Base-by-base conservation (phyloP, 2,888 invertebrate genomes). In the Epistrophella euchroma region DNA sequence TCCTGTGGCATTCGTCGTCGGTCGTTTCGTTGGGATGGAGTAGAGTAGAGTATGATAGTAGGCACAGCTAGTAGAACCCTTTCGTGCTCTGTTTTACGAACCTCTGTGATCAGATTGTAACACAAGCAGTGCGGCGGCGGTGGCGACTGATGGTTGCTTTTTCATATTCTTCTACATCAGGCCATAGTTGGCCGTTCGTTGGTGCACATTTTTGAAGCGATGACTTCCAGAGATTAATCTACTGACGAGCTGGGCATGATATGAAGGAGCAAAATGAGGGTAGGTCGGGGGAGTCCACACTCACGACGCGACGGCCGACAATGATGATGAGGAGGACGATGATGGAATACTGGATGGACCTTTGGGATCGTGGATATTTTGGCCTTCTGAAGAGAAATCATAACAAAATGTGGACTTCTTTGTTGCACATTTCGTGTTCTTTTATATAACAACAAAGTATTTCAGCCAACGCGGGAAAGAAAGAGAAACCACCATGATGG, bases 161-260 rank as follows among this genome's bases (percentile, higher is more conserved):
- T 74, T 74, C 74, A 80, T 73, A 79, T 79, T 73, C 66, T 19
- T 47, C 32, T 47, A 35, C 66, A 47, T 40, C 43, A 52, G 58
- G 35, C 50, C n/a, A 40, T 35, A 15, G 47, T 11, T 60, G 15
- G 13, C 9, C 50, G 15, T 10, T 17, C 28, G 25, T 84, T 62
- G 71, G 66, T 84, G 74, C 74, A 82, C 82, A 86, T 86, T 82
- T 86, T 86, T 86, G 82, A 82, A 82, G 82, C 82, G 86, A 86
- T 86, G 82, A 86, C 82, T 86, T 86, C 50, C 74, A 81, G 77
- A 81, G 86, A 86, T 86, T 86, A 86, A 78, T 86, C 86, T 70
- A 74, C 86, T 77, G 77, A 75, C 64, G 73, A 52, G 77, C 58
- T 22, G 15, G 17, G n/a, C n/a, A n/a, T n/a, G n/a, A n/a, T 25